These are phyloP conservation scores for Pseudopipra pipra DNA, from an alignment of 2,113 vertebrate species.

Conservation along the genomic window DNA sequence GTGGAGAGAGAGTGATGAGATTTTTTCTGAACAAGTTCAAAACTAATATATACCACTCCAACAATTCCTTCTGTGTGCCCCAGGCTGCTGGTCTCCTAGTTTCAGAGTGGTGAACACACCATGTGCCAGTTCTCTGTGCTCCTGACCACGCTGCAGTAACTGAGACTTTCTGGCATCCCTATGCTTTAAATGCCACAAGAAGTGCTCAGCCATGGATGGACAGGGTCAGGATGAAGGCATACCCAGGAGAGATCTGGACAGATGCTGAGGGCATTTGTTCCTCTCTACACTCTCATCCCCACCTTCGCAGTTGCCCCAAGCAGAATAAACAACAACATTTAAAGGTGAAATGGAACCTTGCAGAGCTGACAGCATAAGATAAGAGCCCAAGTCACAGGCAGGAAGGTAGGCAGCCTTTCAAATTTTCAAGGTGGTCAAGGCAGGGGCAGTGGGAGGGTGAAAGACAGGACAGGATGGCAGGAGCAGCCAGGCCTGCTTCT, in stretches of 20 bases:
- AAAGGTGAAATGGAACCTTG: not conserved
- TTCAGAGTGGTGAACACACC: rapidly evolving
- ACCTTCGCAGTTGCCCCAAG: not conserved
- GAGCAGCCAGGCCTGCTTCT: not conserved
- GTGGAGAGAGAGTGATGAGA: rapidly evolving
- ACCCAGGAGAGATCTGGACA: rapidly evolving
- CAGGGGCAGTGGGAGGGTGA: not conserved
- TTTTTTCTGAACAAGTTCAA: not conserved
- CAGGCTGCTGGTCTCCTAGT: not conserved
- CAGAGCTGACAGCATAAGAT: not conserved
- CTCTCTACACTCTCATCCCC: not conserved
- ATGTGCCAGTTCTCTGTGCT: not conserved
- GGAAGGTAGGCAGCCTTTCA: slow-evolving; percentile 6
- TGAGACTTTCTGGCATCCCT: not conserved
- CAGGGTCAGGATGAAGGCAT: not conserved
- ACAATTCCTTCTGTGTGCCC: not conserved
- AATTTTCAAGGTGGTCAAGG: not conserved
- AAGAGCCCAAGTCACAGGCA: not conserved
- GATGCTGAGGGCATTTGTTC: not conserved
- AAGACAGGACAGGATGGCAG: not conserved
- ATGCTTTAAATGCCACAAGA: not conserved
- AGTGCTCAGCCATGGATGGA: not conserved
- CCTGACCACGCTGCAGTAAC: not conserved
- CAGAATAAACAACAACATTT: not conserved
- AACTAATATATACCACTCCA: not conserved